These are phyloP conservation scores for Sepiola atlantica DNA, from an alignment of 2,888 invertebrate species.

Conservation along the genomic window DNA sequence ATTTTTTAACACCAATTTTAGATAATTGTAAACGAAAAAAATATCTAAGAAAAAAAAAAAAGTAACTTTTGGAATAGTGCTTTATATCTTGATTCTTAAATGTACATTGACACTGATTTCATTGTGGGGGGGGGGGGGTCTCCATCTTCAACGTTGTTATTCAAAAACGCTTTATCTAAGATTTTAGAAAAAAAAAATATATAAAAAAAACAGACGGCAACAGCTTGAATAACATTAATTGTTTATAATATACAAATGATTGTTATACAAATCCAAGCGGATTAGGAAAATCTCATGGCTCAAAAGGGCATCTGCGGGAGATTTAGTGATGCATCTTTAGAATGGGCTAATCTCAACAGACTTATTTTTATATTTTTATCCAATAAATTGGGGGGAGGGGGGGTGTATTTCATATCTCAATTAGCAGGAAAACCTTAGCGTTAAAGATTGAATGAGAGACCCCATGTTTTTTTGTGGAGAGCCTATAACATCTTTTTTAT, in stretches of 20 bases:
- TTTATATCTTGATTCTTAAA: neutral
- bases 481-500: no score
- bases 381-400: neutral
- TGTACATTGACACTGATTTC: neutral
- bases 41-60: no score
- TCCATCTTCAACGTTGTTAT: neutral
- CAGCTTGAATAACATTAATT: neutral
- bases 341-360: neutral
- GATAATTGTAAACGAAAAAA: neutral
- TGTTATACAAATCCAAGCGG: neutral
- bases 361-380: no score
- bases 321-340: neutral
- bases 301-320: neutral
- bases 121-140: neutral
- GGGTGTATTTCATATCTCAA: neutral
- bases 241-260: neutral
- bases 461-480: no score
- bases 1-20: neutral
- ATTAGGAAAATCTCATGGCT: neutral
- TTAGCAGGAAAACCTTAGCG: neutral
- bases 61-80: neutral
- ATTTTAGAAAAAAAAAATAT: no score
- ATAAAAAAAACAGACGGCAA: neutral
- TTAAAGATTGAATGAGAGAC: no score
- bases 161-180: neutral